Percentiles rank a stretch among this genome's conserved stretches.
Conservation (phyloP, 2,113 vertebrate genomes). For the Spermophilus dauricus region DNA sequence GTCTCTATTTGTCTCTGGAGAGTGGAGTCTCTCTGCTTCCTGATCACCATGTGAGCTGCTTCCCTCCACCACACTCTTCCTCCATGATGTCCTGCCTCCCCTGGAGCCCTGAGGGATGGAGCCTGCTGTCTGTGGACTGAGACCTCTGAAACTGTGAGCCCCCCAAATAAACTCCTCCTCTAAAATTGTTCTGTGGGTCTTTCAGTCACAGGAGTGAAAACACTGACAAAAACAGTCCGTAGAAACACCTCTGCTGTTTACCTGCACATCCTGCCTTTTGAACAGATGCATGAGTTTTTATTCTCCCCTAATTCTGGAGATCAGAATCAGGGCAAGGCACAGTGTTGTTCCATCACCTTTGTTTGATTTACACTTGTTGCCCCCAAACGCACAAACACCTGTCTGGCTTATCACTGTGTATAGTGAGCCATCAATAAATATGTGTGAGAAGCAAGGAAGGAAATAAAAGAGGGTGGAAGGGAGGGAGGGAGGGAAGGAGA, state of each 20-base stretch:
- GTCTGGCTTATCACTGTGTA: not conserved
- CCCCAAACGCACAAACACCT: not conserved
- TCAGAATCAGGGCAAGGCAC: not conserved
- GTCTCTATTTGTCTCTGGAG: no score
- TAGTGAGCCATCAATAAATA: not conserved
- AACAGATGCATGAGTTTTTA: not conserved
- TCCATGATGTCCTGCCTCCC: no score
- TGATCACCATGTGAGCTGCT: no score
- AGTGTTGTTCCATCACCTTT: not conserved
- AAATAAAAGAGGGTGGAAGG: fast-evolving
- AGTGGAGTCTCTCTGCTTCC: no score
- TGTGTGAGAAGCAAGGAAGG: not conserved
- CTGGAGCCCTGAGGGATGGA: no score
- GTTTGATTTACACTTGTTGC: not conserved
- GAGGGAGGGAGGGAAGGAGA: fast-evolving
- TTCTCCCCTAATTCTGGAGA: not conserved
- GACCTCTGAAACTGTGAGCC: no score
- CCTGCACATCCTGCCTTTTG: not conserved
- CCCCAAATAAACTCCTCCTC: no score
- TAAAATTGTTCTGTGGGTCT: no score
- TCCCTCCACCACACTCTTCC: no score
- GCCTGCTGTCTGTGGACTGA: no score
- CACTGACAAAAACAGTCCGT: no score
- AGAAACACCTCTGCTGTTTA: not conserved
- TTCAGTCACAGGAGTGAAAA: no score